Percentiles rank a stretch among this genome's conserved stretches.
phyloP scores from a whole-genome alignment of 2,888 invertebrate genomes.

The Lasioglossum zephyrum region DNA sequence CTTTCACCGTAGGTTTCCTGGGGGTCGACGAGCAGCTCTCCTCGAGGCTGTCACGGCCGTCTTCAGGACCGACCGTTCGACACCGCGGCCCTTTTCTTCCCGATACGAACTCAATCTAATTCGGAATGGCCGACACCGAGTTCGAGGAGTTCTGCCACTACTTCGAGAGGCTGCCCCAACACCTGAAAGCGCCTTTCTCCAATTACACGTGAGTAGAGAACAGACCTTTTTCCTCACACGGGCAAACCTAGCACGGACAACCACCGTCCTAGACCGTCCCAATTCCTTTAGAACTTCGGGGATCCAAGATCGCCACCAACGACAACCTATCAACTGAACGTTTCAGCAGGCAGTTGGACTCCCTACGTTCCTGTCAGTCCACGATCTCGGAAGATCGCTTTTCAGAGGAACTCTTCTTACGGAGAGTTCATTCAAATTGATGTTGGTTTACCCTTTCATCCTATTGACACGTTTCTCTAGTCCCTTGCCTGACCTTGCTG shows the following conservation, averaged over 20 bases:
- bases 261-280: not conserved
- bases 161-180: slow-evolving; percentile 92
- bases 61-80: slow-evolving; percentile 49
- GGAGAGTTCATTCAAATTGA: no score
- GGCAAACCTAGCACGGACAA: not conserved
- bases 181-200: slow-evolving; percentile 91
- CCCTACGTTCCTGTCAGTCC: not conserved
- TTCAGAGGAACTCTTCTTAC: not conserved
- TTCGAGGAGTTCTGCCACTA: slow-evolving; percentile 96
- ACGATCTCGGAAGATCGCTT: not conserved
- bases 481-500: not conserved
- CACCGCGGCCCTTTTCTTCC: slow-evolving; percentile 41
- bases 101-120: not conserved
- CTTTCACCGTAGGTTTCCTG: slow-evolving; percentile 54
- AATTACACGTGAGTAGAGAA: slow-evolving; percentile 94
- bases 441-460: not conserved
- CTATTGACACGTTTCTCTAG: not conserved
- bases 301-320: not conserved
- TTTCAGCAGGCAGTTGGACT: not conserved
- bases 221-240: not conserved
- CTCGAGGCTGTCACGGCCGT: slow-evolving; percentile 67
- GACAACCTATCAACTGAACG: not conserved
- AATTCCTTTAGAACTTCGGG: not conserved
- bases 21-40: slow-evolving; percentile 66
- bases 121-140: slow-evolving; percentile 94